Percentiles rank a stretch among this genome's conserved stretches.
Evolutionary conservation across 2,113 vertebrate species (phyloP).

Genomic region (Sarotherodon lohbergeri): DNA sequence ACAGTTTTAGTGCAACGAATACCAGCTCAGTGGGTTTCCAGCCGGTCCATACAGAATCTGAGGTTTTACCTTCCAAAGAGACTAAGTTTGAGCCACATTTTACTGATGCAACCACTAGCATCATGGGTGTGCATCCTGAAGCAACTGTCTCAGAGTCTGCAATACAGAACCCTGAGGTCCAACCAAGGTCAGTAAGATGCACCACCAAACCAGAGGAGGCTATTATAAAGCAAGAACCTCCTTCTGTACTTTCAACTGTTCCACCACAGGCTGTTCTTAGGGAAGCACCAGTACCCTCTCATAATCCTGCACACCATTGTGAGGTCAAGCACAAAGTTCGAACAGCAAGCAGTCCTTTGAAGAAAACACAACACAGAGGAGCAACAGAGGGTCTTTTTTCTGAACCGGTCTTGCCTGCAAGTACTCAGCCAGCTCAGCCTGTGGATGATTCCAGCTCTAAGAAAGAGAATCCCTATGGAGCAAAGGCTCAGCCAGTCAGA

Average conservation of each 20-base stretch:
- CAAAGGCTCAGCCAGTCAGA: conserved; percentile 21
- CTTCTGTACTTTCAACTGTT: conserved; percentile 8
- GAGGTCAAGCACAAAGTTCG: conserved; percentile 41
- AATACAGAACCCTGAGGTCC: not conserved
- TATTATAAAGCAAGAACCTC: conserved; percentile 5
- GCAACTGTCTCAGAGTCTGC: not conserved
- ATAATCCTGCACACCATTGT: not conserved
- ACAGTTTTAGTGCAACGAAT: conserved; percentile 8
- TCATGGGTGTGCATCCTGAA: not conserved
- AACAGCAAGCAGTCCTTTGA: conserved; percentile 21
- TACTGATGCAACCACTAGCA: not conserved
- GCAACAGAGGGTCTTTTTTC: conserved; percentile 18
- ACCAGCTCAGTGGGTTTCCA: not conserved
- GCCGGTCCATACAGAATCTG: not conserved
- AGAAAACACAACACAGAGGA: conserved; percentile 28
- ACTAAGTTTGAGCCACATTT: not conserved
- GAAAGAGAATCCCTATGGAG: conserved; percentile 16
- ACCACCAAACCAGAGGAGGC: conserved; percentile 8
- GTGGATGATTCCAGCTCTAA: conserved; percentile 5
- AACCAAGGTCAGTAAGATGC: not conserved
- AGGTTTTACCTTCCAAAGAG: conserved; percentile 1
- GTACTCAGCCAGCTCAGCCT: conserved; percentile 3
- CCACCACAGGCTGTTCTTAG: conserved; percentile 7
- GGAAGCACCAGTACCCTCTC: not conserved
- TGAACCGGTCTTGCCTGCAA: conserved; percentile 14